A percentile compares a stretch with the other conserved stretches of the same genome.
Evolutionary conservation across 2,888 invertebrate species (phyloP).

Genomic region (Dendrolimus pini): DNA sequence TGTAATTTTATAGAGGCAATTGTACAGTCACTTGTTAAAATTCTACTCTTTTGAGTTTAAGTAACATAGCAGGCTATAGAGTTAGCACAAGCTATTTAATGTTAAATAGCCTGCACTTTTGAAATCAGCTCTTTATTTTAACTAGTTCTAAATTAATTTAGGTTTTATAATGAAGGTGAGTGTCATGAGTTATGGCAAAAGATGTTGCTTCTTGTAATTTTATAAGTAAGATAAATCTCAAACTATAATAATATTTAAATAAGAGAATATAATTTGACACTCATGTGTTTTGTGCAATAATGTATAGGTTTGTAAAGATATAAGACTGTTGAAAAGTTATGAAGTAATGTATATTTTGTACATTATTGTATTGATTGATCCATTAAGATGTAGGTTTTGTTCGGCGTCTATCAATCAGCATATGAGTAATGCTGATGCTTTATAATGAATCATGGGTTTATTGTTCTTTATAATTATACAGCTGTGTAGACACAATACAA

Average conservation of each 20-base stretch:
- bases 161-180: neutral
- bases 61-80: conserved; percentile 8
- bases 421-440: no score
- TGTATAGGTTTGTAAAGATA: conserved; percentile 67
- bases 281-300: conserved; percentile 60
- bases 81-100: neutral
- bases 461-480: no score
- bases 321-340: conserved; percentile 75
- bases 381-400: conserved; percentile 47
- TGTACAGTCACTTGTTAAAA: conserved; percentile 21
- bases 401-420: neutral
- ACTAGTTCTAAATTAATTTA: conserved; percentile 13
- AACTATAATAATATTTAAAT: neutral
- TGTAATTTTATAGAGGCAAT: conserved; percentile 17
- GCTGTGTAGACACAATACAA: no score
- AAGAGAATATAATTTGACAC: conserved; percentile 11
- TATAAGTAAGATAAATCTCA: conserved; percentile 6
- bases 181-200: neutral
- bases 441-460: no score
- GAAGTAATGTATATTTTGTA: conserved; percentile 71
- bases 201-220: conserved; percentile 16
- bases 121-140: conserved; percentile 7
- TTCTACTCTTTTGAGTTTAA: conserved; percentile 12
- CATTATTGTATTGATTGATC: conserved; percentile 61
- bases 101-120: neutral